These are phyloP conservation scores for Tyria jacobaeae DNA, from an alignment of 2,888 invertebrate genomes.

Conservation along the genomic window DNA sequence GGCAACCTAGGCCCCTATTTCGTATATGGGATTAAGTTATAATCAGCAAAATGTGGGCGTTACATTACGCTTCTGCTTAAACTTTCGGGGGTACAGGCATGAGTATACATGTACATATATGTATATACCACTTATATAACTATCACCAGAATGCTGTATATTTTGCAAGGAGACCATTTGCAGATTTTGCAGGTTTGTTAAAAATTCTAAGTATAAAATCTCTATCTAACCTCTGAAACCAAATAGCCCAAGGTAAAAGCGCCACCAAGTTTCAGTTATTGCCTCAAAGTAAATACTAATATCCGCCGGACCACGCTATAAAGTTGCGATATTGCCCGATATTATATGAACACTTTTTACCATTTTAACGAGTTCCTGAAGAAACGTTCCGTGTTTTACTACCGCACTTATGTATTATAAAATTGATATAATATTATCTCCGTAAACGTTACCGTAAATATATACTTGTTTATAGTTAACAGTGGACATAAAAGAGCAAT, in stretches of 20 bases:
- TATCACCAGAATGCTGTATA: constrained; percentile 17
- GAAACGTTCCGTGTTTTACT: constrained; percentile 49
- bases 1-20: too few species aligned
- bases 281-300: constrained; percentile 66
- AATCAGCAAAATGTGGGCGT: too few species aligned
- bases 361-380: constrained; percentile 48
- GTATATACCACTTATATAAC: too few species aligned
- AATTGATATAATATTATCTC: constrained; percentile 47
- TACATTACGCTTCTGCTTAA: too few species aligned
- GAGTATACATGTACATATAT: too few species aligned
- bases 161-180: constrained; percentile 26
- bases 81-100: too few species aligned
- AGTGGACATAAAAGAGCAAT: constrained; percentile 33
- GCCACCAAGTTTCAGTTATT: constrained; percentile 59
- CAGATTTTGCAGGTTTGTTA: constrained; percentile 28
- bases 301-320: constrained; percentile 51
- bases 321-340: constrained; percentile 55
- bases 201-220: constrained; percentile 46
- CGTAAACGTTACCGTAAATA: constrained; percentile 40
- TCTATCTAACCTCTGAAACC: constrained; percentile 31
- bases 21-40: too few species aligned
- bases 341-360: constrained; percentile 50
- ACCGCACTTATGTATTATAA: constrained; percentile 46
- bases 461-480: constrained; percentile 47
- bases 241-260: constrained; percentile 44